Evolutionary conservation across 2,888 invertebrate genomes (phyloP), one percentile per base, ranked within the genome.

Genomic region (Tenthredo scrophulariae): DNA sequence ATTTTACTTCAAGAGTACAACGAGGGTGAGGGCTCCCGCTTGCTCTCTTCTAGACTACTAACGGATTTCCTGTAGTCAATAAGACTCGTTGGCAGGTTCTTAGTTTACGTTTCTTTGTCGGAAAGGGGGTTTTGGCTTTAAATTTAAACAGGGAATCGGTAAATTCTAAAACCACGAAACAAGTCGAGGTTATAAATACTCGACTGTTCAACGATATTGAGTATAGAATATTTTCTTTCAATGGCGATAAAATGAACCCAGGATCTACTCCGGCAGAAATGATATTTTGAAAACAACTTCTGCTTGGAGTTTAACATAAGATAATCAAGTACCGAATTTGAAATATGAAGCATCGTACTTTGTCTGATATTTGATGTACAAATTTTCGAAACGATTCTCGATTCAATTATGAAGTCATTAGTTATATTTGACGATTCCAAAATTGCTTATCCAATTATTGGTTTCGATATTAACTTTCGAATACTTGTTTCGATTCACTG

Each of bases 1-100:
- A 77, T 77, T 77, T 54, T 77, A 7, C 40, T 29, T 54, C 2
- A 29, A 50, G 54, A n/a, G 77, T 43, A 74, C 54, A 54, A 18
- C 33, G 33, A 54, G 33, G 18, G 77, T 26, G 18, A 33, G 70
- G 70, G 18, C 5, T 6, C 67, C 37, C 67, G 29, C 15, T 26
- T 37, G 40, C 40, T 33, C 70, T 29, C 18, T 70, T 29, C 15
- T n/a, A 37, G 37, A 70, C 75, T 75, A 46, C 22, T 10, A 46
- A 10, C 79, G 46, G 79, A 54, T 54, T 54, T 79, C 79, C 26
- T 62, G 10, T n/a, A 79, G 79, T 79, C 79, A 79, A 79, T 79
- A 79, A 79, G 54, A 46, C 18, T 29, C 54, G 18, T n/a, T 79
- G n/a, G 54, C 75, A 46, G 29, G 75, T 75, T 46, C 22, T n/a